These are phyloP conservation scores for Adineta ricciae DNA, from an alignment of 2,888 invertebrate genomes.

Conservation along the genomic window DNA sequence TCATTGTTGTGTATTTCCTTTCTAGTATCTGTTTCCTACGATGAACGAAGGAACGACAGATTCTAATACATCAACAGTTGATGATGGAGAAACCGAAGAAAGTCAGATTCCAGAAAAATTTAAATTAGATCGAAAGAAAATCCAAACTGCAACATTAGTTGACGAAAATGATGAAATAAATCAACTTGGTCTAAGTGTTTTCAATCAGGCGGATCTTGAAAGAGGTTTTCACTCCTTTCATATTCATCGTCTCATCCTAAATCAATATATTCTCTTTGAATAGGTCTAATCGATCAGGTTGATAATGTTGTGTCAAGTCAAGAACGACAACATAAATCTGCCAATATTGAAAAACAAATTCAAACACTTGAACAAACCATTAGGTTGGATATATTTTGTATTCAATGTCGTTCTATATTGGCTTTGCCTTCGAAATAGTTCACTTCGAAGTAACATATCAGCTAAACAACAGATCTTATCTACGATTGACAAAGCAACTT, in stretches of 20 bases:
- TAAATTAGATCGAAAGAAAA: constrained; percentile 9
- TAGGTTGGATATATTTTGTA: not conserved
- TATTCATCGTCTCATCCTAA: not conserved
- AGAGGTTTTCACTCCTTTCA: not conserved
- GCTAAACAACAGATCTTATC: constrained; percentile 7
- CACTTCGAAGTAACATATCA: not conserved
- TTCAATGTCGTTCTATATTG: not conserved
- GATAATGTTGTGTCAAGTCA: constrained; percentile 10
- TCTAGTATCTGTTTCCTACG: not conserved
- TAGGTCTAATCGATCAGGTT: not conserved
- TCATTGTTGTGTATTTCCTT: too few relatives aligned
- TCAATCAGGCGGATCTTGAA: constrained; percentile 14
- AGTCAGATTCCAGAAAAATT: not conserved
- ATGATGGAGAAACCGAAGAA: not conserved
- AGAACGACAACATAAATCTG: not conserved
- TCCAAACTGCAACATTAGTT: not conserved
- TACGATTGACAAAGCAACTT: not conserved
- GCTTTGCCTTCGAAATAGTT: not conserved
- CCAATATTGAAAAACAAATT: constrained; percentile 10
- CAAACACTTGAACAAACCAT: not conserved
- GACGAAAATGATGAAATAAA: constrained; percentile 6
- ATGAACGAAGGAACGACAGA: not conserved
- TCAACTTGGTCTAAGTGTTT: constrained; percentile 5
- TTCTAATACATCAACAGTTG: not conserved
- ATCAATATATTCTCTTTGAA: not conserved